A percentile compares a stretch with the other conserved stretches of the same genome.
Evolutionary conservation across 2,888 invertebrate species (phyloP).

Genomic region (Pycnomerus fuliginosus): DNA sequence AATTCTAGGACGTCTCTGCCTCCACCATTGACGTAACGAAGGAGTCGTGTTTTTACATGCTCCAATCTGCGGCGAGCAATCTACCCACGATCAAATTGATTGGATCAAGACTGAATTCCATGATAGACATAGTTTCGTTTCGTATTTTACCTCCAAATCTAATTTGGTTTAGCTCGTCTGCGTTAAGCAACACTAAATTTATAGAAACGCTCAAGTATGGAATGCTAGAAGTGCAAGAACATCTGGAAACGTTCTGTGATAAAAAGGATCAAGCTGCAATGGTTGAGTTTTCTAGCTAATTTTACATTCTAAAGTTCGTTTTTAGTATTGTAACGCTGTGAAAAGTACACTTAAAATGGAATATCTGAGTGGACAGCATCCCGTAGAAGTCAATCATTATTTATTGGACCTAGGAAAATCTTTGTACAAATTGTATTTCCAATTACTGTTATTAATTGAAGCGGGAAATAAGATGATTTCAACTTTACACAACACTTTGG

Average conservation of each 20-base stretch:
- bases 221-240: conserved; percentile 91
- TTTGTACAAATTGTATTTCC: conserved; percentile 90
- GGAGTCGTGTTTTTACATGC: conserved; percentile 71
- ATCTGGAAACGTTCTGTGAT: conserved; percentile 92
- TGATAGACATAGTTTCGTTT: conserved; percentile 63
- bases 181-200: conserved; percentile 70
- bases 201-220: conserved; percentile 85
- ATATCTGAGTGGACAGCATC: conserved; percentile 60
- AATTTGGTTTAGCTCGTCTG: conserved; percentile 78
- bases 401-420: conserved; percentile 81
- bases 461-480: conserved; percentile 81
- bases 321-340: conserved; percentile 76
- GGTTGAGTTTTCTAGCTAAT: conserved; percentile 52
- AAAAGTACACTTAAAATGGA: conserved; percentile 80
- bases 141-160: conserved; percentile 78
- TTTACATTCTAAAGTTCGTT: conserved; percentile 26
- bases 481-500: conserved; percentile 61
- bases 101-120: conserved; percentile 57
- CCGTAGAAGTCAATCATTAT: conserved; percentile 65
- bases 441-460: conserved; percentile 84
- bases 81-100: conserved; percentile 54
- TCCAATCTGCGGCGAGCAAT: conserved; percentile 51
- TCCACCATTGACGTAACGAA: conserved; percentile 75
- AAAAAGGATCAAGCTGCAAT: conserved; percentile 85
- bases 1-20: conserved; percentile 70